Percentiles rank a stretch among this genome's conserved stretches.
phyloP scores from a whole-genome alignment of 2,113 vertebrate genomes.

The Crocuta crocuta region DNA sequence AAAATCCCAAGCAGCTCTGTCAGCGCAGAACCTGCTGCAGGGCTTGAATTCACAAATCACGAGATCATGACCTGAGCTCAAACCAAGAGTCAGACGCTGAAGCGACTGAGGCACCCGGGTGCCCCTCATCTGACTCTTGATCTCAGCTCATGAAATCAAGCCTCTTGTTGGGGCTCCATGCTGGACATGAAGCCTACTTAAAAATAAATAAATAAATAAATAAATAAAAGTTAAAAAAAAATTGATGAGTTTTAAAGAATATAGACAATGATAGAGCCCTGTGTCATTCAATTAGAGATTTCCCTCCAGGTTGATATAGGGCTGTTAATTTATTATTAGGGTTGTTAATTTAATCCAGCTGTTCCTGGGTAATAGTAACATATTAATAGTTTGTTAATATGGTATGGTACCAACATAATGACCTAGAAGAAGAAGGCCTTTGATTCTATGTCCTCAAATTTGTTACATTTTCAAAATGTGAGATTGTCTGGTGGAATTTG shows the following conservation, averaged over 20 bases:
- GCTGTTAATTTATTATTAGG: background rate
- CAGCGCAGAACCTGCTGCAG: too few species aligned
- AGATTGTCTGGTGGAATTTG: constrained; percentile 21
- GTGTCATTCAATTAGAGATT: background rate
- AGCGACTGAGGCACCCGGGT: too few species aligned
- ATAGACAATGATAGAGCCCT: background rate
- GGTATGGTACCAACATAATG: background rate
- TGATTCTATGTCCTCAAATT: constrained; percentile 40
- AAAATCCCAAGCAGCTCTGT: too few species aligned
- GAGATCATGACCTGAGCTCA: too few species aligned
- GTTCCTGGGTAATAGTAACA: background rate
- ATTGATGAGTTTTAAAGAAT: background rate
- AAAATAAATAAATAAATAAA: too few species aligned
- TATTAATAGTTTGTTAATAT: background rate
- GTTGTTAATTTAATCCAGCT: constrained; percentile 16
- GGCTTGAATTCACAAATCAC: too few species aligned
- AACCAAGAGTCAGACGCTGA: too few species aligned
- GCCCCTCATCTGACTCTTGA: too few species aligned
- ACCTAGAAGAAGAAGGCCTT: background rate
- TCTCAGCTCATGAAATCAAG: too few species aligned
- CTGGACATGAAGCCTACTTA: too few species aligned
- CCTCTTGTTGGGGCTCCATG: too few species aligned
- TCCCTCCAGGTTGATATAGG: background rate
- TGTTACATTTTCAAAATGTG: constrained; percentile 44
- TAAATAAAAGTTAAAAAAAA: background rate